Percentiles rank a stretch among this genome's conserved stretches.
phyloP scores from a whole-genome alignment of 2,113 vertebrate species.

The Ophiodon elongatus region DNA sequence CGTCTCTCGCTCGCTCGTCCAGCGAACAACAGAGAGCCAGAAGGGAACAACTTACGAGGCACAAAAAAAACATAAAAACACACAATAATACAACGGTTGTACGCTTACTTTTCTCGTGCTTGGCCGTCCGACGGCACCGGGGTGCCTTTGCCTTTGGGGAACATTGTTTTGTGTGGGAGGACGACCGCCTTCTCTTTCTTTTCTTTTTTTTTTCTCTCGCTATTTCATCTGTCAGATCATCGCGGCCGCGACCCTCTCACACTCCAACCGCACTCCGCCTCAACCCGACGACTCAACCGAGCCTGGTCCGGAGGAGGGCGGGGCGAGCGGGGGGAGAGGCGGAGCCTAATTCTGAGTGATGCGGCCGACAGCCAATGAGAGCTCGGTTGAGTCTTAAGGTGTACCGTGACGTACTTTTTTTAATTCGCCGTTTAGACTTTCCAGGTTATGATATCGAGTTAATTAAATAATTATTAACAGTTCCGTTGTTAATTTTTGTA shows the following conservation, averaged over 20 bases:
- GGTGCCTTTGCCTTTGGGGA: slow-evolving; percentile 97
- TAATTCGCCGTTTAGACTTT: slow-evolving; percentile 41
- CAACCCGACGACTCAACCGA: slow-evolving; percentile 85
- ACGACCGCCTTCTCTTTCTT: slow-evolving; percentile 81
- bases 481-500: neutral
- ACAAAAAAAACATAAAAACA: too few species aligned
- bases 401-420: slow-evolving; percentile 46
- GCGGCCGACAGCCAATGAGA: slow-evolving; percentile 65
- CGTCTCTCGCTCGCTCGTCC: slow-evolving; percentile 58
- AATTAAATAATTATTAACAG: slow-evolving; percentile 16
- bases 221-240: slow-evolving; percentile 93
- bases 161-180: slow-evolving; percentile 88
- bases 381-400: slow-evolving; percentile 36
- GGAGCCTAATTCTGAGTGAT: slow-evolving; percentile 76
- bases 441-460: neutral
- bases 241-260: slow-evolving; percentile 90
- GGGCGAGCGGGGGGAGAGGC: slow-evolving; percentile 77
- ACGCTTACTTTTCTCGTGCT: slow-evolving; percentile 95
- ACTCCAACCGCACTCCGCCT: slow-evolving; percentile 87
- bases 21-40: slow-evolving; percentile 75
- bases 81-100: slow-evolving; percentile 58
- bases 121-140: slow-evolving; percentile 96
- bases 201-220: slow-evolving; percentile 75
- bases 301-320: slow-evolving; percentile 84
- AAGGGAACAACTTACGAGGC: slow-evolving; percentile 60